Base-by-base conservation (phyloP, 1,140 invertebrate genomes). In the Macrocentrus cingulum region DNA sequence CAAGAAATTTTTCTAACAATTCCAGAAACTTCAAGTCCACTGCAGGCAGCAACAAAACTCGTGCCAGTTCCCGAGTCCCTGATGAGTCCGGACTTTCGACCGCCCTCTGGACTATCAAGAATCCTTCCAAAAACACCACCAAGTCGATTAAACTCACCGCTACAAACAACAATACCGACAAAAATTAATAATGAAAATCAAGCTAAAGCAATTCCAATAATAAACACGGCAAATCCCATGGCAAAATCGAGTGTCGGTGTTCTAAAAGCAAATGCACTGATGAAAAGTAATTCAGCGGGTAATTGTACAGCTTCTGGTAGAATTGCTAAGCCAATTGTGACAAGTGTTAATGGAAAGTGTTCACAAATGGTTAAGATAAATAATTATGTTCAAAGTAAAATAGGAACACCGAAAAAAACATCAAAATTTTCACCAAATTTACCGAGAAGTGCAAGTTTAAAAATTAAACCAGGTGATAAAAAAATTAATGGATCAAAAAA, bases 1-100 rank as follows among this genome's bases (percentile, higher is more conserved):
- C n/a, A n/a, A n/a, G n/a, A n/a, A n/a, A n/a, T n/a, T n/a, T n/a
- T n/a, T n/a, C n/a, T n/a, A n/a, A n/a, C n/a, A n/a, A n/a, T 66
- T 65, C 1, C 50, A 77, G 75, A 77, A 63, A 75, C 70, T 54
- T 73, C 76, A 44, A 87, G 86, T 65, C 88, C 89, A 1, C 69
- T 93, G 46, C 87, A 89, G 69, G 89, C 90, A 34, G 87, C 90
- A 36, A 90, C 88, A 0, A 91, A 91, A 76, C 86, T 92, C 77
- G 87, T 94, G 1, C 91, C 91, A 2, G 90, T 92, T 29, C 90
- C 91, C 6, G 91, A 94, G 69, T 90, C 89, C 0, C 76, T 92
- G 0, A 91, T 91, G 87, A 91, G 89, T 74, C 91, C 90, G 1
- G 89, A 91, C 73, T 90, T 90, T 68, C 80, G 85, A 64, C 84